Conservation (phyloP, 2,888 invertebrate genomes). For the Drosophila anomelani region DNA sequence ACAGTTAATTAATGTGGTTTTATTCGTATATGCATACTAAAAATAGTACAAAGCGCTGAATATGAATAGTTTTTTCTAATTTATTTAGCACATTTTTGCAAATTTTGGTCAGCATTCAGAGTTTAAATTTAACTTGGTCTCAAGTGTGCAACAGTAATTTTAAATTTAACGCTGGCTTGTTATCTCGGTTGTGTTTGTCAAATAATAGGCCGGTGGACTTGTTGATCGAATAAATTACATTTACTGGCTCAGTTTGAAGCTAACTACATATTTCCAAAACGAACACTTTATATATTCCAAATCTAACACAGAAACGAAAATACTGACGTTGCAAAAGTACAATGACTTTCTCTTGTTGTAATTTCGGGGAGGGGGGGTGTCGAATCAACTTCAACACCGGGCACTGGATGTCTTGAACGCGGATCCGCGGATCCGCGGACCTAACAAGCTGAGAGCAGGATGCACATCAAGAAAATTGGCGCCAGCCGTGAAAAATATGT, state of each 20-base stretch:
- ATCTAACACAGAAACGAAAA: background rate
- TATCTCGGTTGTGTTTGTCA: background rate
- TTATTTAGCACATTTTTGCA: constrained; percentile 36
- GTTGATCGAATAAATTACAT: background rate
- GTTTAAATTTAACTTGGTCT: constrained; percentile 20
- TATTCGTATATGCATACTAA: constrained; percentile 28
- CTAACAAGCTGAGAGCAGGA: constrained; percentile 11
- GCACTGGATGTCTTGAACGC: background rate
- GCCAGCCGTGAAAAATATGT: constrained; percentile 65
- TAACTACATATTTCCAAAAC: background rate
- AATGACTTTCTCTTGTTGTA: too few relatives aligned
- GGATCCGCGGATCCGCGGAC: background rate
- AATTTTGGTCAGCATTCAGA: constrained; percentile 9
- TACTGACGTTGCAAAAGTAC: background rate
- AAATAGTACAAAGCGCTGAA: constrained; percentile 29
- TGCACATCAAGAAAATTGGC: constrained; percentile 57
- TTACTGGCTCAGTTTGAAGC: background rate
- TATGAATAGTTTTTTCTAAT: constrained; percentile 30
- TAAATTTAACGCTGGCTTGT: background rate
- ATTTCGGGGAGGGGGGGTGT: background rate
- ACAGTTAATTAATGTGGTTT: constrained; percentile 37
- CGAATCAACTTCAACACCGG: constrained; percentile 4
- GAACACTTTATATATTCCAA: background rate
- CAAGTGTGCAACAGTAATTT: background rate
- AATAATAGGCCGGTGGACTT: background rate